Percentiles rank a stretch among this genome's conserved stretches.
Evolutionary conservation across 2,797 vertebrate genomes (phyloP).

Genomic region (Alauda arvensis): DNA sequence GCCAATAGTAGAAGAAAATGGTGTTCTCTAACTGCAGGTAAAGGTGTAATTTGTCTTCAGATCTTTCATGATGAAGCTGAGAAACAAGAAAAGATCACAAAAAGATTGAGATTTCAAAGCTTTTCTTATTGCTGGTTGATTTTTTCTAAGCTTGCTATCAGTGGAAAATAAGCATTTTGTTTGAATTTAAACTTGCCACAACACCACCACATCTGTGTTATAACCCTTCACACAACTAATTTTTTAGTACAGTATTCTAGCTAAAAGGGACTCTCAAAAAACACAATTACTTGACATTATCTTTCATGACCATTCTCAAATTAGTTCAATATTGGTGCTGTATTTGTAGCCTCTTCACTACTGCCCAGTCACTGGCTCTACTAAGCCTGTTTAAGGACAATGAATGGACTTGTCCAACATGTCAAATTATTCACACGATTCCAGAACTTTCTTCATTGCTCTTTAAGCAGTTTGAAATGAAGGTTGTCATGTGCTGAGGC

Average conservation of each 20-base stretch:
- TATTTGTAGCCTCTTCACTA: neutral
- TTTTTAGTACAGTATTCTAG: neutral
- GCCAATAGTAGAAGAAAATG: neutral
- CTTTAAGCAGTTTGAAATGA: neutral
- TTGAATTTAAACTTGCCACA: neutral
- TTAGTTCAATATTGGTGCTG: neutral
- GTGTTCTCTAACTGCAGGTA: neutral
- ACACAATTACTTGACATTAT: neutral
- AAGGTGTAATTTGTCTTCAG: neutral
- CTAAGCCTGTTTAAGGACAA: neutral
- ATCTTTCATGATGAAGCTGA: neutral
- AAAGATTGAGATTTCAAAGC: neutral
- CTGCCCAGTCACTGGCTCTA: neutral
- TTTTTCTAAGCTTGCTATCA: neutral
- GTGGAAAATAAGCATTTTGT: neutral
- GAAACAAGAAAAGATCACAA: neutral
- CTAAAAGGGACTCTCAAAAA: neutral
- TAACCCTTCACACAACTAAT: neutral
- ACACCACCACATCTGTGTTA: neutral
- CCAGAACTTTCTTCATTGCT: neutral
- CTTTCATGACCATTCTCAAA: neutral
- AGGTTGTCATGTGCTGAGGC: neutral
- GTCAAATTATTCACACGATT: neutral
- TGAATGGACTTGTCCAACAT: neutral
- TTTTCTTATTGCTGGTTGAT: neutral